Conservation (phyloP, 2,888 invertebrate genomes). For the Pterobdella sp. region DNA sequence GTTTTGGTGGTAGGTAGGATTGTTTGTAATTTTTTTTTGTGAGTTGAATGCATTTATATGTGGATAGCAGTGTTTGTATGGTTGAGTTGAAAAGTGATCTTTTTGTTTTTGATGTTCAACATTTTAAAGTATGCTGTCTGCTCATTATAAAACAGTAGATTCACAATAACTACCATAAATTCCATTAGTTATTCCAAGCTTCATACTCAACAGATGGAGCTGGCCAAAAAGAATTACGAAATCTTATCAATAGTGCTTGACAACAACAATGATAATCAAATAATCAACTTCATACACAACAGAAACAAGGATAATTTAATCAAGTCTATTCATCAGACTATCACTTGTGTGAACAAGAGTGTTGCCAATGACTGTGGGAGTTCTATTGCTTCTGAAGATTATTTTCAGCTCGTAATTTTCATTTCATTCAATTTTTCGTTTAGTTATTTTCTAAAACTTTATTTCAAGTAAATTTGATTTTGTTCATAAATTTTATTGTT, state of each 20-base stretch:
- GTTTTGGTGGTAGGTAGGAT: not conserved
- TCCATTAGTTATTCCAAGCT: no score
- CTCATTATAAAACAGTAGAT: no score
- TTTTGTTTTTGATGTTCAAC: not conserved
- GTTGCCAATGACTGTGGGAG: no score
- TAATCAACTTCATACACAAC: not conserved
- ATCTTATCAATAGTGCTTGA: not conserved
- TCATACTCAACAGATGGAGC: not conserved
- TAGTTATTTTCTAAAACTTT: no score
- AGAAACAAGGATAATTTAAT: not conserved
- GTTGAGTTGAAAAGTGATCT: not conserved
- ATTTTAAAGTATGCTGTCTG: no score
- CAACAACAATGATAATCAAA: not conserved
- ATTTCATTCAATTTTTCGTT: no score
- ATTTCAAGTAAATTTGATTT: no score
- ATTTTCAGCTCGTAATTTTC: no score
- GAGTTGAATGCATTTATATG: not conserved
- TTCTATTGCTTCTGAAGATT: no score
- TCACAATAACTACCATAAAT: no score
- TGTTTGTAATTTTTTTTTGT: not conserved
- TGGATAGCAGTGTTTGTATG: not conserved
- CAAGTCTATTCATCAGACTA: not conserved
- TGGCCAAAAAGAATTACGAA: not conserved
- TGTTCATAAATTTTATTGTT: no score
- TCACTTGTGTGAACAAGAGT: not conserved